Evolutionary conservation across 2,888 invertebrate genomes (phyloP).

Genomic region (Chydorus sphaericus): DNA sequence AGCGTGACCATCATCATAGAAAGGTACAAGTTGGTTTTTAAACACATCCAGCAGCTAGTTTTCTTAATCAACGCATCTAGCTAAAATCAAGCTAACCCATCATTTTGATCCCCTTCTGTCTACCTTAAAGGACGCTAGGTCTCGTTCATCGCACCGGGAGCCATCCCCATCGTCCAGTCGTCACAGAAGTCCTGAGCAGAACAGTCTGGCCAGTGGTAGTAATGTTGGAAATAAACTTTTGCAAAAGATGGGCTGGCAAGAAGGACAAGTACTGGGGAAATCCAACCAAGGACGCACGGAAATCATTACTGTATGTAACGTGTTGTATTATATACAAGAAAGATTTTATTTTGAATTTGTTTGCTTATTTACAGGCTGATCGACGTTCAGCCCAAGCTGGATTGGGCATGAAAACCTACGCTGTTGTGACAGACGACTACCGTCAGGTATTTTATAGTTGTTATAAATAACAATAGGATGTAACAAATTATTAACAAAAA

Average conservation of each 20-base stretch:
- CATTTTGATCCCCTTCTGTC: no score
- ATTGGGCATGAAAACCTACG: conserved; percentile 68
- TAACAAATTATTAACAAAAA: no score
- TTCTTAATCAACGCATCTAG: no score
- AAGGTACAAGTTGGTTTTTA: conserved; percentile 9
- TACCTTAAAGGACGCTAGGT: no score
- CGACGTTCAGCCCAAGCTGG: conserved; percentile 60
- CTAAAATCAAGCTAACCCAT: neutral
- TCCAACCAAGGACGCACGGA: conserved; percentile 82
- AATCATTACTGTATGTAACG: conserved; percentile 61
- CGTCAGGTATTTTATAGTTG: no score
- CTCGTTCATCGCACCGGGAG: no score
- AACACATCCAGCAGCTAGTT: no score
- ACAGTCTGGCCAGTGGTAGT: conserved; percentile 58
- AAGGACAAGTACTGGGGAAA: conserved; percentile 89
- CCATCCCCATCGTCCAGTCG: no score
- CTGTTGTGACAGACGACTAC: conserved; percentile 69
- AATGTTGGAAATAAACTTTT: conserved; percentile 89
- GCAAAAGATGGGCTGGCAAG: conserved; percentile 99
- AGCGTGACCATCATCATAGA: neutral
- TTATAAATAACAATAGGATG: no score
- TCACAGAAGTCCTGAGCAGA: conserved; percentile 42
- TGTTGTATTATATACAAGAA: neutral
- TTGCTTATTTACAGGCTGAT: conserved; percentile 38
- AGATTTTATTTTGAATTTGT: conserved; percentile 4